These are phyloP conservation scores for Dendrolimus houi DNA, from an alignment of 2,888 invertebrate genomes.

Conservation along the genomic window DNA sequence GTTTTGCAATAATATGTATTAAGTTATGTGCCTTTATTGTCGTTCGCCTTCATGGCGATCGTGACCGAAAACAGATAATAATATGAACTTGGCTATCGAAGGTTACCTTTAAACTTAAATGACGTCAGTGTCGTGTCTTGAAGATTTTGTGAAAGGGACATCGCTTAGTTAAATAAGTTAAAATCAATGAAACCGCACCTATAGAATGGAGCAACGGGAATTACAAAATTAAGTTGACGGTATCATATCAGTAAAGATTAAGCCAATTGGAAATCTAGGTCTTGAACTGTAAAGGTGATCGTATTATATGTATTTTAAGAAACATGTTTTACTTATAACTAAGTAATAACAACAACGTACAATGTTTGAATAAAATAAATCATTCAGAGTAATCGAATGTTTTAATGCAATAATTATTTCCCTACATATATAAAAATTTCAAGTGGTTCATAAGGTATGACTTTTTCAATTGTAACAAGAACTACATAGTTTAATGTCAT, in stretches of 20 bases:
- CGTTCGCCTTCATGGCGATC: constrained; percentile 37
- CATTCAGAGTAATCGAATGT: no score
- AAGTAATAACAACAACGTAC: no score
- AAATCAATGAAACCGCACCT: background rate
- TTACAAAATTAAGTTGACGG: background rate
- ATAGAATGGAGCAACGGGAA: background rate
- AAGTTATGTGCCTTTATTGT: constrained; percentile 33
- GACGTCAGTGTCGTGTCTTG: background rate
- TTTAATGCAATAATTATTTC: no score
- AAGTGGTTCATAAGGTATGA: no score
- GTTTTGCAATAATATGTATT: constrained; percentile 15
- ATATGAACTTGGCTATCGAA: constrained; percentile 14
- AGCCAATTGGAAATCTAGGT: background rate
- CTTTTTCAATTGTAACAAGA: no score
- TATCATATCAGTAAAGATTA: background rate
- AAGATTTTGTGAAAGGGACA: background rate
- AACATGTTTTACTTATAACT: no score
- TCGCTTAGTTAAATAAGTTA: no score
- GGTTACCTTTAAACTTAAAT: background rate
- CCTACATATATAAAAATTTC: no score
- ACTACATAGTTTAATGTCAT: no score
- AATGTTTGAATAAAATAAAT: no score
- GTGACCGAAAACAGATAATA: constrained; percentile 28
- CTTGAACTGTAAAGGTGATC: background rate
- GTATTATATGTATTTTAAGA: background rate